phyloP scores from a whole-genome alignment of 1,140 invertebrate genomes.

The Drosophila melanica region DNA sequence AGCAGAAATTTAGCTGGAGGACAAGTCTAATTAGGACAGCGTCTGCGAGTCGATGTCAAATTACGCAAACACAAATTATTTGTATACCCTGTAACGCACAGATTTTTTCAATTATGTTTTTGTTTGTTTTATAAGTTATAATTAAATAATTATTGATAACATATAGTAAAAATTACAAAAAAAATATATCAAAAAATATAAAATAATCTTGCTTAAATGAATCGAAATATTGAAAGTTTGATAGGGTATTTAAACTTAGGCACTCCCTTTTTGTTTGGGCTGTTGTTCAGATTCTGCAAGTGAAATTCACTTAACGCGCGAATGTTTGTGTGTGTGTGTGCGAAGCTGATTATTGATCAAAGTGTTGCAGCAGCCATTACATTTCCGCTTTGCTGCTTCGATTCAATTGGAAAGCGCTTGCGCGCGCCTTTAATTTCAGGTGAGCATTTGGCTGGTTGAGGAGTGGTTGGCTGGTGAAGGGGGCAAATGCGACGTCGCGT shows the following conservation, averaged over 20 bases:
- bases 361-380: conserved; percentile 70
- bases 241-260: neutral
- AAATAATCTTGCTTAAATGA: no score
- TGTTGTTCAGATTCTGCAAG: conserved; percentile 35
- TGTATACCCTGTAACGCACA: no score
- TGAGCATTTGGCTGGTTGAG: conserved; percentile 18
- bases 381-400: conserved; percentile 73
- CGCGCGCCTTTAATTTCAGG: conserved; percentile 59
- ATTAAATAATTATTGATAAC: no score
- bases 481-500: conserved; percentile 17
- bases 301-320: conserved; percentile 54
- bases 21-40: conserved; percentile 65
- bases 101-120: no score
- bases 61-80: conserved; percentile 1
- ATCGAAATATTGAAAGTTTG: no score
- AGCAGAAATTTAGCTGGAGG: conserved; percentile 4
- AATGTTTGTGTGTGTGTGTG: neutral
- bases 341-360: conserved; percentile 63
- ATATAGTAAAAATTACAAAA: no score
- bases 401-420: conserved; percentile 74
- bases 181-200: no score
- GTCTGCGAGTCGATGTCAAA: conserved; percentile 14
- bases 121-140: no score
- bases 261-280: no score
- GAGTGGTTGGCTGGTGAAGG: neutral